Evolutionary conservation across 2,888 invertebrate species (phyloP).

Genomic region (Caenorhabditis uteleia): DNA sequence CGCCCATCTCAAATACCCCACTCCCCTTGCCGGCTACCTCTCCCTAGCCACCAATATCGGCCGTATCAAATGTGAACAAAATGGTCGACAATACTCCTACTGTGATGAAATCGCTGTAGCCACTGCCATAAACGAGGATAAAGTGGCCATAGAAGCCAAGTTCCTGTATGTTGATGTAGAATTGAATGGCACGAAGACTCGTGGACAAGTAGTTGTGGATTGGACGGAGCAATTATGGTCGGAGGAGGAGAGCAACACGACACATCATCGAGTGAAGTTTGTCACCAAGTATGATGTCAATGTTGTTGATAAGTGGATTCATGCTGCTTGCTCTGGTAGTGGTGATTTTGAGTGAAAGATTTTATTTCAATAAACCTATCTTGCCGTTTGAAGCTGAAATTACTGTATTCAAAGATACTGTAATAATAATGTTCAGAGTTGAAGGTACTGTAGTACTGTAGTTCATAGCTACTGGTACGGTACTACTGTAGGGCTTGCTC

Average conservation of each 20-base stretch:
- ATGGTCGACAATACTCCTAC: conserved; percentile 53
- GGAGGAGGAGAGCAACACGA: conserved; percentile 26
- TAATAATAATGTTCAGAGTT: no score
- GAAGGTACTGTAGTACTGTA: no score
- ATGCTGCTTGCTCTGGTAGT: conserved; percentile 36
- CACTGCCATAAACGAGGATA: conserved; percentile 60
- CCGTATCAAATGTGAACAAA: conserved; percentile 20
- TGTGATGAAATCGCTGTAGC: conserved; percentile 70
- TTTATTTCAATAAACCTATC: no score
- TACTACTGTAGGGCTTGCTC: no score
- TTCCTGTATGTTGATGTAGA: conserved; percentile 29
- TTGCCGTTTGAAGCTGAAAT: no score
- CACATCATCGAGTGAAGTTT: conserved; percentile 39
- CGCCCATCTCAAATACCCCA: conserved; percentile 50
- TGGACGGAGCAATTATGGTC: conserved; percentile 57
- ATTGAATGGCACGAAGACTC: conserved; percentile 27
- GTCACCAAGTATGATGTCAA: conserved; percentile 56
- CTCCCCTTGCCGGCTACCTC: conserved; percentile 40
- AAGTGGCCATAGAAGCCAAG: conserved; percentile 17
- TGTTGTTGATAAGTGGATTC: conserved; percentile 58
- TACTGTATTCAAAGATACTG: no score
- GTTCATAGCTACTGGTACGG: no score
- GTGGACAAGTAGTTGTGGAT: conserved; percentile 63
- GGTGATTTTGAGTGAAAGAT: conserved; percentile 14
- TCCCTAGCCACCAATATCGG: conserved; percentile 40